These are phyloP conservation scores for Drosophila basisetae DNA, from an alignment of 2,888 invertebrate genomes.

Conservation along the genomic window DNA sequence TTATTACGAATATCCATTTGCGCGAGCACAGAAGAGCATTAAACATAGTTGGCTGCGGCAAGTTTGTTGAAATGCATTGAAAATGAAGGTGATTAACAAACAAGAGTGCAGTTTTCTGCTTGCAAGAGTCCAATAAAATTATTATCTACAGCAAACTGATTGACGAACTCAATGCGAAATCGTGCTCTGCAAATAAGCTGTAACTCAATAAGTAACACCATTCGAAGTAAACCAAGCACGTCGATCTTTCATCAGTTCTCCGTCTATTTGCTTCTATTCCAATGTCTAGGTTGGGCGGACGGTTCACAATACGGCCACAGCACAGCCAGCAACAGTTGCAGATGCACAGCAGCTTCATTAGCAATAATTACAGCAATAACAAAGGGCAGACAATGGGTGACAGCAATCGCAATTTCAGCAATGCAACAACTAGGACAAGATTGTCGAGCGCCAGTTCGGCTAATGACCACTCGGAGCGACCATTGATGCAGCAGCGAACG, in stretches of 20 bases:
- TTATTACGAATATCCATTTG: constrained; percentile 8
- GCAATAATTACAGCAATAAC: constrained; percentile 64
- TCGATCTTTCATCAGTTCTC: constrained; percentile 30
- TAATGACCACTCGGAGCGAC: constrained; percentile 46
- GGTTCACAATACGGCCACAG: constrained; percentile 84
- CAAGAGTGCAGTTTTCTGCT: background rate
- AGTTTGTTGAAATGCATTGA: background rate
- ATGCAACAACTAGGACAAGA: constrained; percentile 31
- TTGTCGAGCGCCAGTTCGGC: constrained; percentile 8
- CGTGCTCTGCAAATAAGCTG: constrained; percentile 42
- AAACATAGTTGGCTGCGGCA: background rate
- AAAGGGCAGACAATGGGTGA: constrained; percentile 74
- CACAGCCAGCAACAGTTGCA: constrained; percentile 84
- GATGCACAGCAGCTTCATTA: constrained; percentile 74
- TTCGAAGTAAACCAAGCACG: constrained; percentile 32
- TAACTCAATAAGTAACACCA: constrained; percentile 57
- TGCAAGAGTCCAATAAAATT: background rate
- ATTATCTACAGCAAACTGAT: background rate
- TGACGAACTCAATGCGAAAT: constrained; percentile 14
- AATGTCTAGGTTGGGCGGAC: constrained; percentile 83
- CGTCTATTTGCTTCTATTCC: background rate
- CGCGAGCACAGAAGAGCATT: background rate
- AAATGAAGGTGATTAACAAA: background rate
- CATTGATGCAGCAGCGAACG: constrained; percentile 62
- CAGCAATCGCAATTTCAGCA: constrained; percentile 79